Conservation (phyloP, 1,140 invertebrate genomes). For the Microplitis demolitor region DNA sequence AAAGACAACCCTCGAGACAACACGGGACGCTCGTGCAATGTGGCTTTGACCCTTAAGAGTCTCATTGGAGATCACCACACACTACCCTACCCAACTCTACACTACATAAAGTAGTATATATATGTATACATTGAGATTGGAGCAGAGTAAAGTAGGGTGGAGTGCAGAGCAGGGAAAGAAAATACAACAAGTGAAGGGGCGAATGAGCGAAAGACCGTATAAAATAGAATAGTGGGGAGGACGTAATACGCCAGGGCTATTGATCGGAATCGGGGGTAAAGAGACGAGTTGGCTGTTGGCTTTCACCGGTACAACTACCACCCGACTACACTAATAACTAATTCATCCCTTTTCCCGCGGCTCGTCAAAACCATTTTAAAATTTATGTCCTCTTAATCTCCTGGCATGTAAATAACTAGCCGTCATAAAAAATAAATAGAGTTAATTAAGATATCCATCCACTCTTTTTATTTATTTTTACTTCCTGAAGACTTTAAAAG, state of each 20-base stretch:
- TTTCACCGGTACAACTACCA: constrained; percentile 5
- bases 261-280: constrained; percentile 49
- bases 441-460: not conserved
- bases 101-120: not conserved
- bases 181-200: not conserved
- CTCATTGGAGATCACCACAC: constrained; percentile 8
- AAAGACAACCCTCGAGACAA: constrained; percentile 1
- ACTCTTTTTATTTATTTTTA: too few relatives aligned
- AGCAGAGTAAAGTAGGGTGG: constrained; percentile 8
- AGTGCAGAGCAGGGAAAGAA: constrained; percentile 3
- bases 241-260: constrained; percentile 35
- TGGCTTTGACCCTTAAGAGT: constrained; percentile 11
- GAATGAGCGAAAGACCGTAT: constrained; percentile 19
- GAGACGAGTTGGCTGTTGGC: constrained; percentile 33
- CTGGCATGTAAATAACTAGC: not conserved
- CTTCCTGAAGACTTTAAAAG: not conserved
- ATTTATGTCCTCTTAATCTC: constrained; percentile 3
- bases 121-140: not conserved
- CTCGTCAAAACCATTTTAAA: constrained; percentile 13
- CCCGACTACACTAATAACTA: constrained; percentile 38
- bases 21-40: not conserved
- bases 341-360: constrained; percentile 46
- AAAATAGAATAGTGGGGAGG: constrained; percentile 19
- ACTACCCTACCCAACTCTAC: not conserved
- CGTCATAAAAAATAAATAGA: not conserved